phyloP scores from a whole-genome alignment of 2,797 vertebrate genomes.

The Atherinosoma microstoma region DNA sequence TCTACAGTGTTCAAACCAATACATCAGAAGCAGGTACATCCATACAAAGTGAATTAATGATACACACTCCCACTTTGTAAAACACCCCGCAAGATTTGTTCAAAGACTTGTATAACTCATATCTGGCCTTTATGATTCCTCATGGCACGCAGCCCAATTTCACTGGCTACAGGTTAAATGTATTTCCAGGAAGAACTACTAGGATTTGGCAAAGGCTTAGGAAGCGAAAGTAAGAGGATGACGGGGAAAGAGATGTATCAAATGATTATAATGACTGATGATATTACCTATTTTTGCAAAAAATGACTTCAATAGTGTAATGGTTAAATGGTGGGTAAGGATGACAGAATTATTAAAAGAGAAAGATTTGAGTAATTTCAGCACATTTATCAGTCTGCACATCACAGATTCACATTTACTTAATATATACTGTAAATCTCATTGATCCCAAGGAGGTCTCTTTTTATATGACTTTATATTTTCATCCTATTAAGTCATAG shows the following conservation, averaged over 20 bases:
- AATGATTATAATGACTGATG: slow-evolving; percentile 87
- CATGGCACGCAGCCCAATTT: slow-evolving; percentile 67
- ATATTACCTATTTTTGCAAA: slow-evolving; percentile 77
- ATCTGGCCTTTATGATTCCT: slow-evolving; percentile 65
- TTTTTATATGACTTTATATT: slow-evolving; percentile 69
- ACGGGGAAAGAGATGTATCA: slow-evolving; percentile 80
- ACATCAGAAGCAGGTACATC: slow-evolving; percentile 66
- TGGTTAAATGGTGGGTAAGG: slow-evolving; percentile 78
- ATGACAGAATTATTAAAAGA: slow-evolving; percentile 87
- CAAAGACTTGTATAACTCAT: slow-evolving; percentile 59
- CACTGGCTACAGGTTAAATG: slow-evolving; percentile 56
- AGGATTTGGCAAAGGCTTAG: slow-evolving; percentile 63
- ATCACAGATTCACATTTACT: slow-evolving; percentile 74
- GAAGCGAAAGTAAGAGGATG: slow-evolving; percentile 59
- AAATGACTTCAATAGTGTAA: slow-evolving; percentile 80
- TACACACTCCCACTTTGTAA: slow-evolving; percentile 70
- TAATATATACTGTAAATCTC: slow-evolving; percentile 79
- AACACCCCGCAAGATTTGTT: slow-evolving; percentile 56
- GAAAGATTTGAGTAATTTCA: slow-evolving; percentile 80
- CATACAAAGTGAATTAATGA: slow-evolving; percentile 75
- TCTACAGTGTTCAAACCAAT: slow-evolving; percentile 53
- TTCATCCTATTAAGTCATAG: slow-evolving; percentile 74
- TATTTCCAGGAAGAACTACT: slow-evolving; percentile 59
- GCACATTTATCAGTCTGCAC: slow-evolving; percentile 81
- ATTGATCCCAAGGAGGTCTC: slow-evolving; percentile 64